phyloP scores from a whole-genome alignment of 2,113 vertebrate species.

The Herpetotheres cachinnans region DNA sequence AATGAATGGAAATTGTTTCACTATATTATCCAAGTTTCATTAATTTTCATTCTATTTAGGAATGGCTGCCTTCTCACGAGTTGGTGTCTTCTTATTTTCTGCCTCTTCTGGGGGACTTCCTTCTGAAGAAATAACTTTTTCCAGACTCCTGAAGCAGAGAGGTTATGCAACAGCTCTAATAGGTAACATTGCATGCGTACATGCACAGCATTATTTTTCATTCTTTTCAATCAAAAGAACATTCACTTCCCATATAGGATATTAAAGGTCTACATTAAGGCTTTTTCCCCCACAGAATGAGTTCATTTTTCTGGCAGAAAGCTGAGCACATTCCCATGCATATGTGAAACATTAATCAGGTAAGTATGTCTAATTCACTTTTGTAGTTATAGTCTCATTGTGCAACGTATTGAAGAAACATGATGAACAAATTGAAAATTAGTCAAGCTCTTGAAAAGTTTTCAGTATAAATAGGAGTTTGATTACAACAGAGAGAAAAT shows the following conservation, averaged over 20 bases:
- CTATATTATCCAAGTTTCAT: neutral
- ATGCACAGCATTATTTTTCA: neutral
- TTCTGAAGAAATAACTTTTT: slow-evolving; percentile 81
- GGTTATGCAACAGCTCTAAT: slow-evolving; percentile 84
- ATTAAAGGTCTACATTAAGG: neutral
- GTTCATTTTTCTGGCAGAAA: neutral
- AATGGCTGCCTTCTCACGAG: slow-evolving; percentile 51
- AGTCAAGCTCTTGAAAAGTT: neutral
- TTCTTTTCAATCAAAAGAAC: neutral
- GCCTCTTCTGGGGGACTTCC: slow-evolving; percentile 86
- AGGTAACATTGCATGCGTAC: slow-evolving; percentile 48
- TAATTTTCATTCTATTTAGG: slow-evolving; percentile 54
- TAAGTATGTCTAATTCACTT: neutral
- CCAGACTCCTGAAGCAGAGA: slow-evolving; percentile 74
- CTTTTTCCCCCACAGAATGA: neutral
- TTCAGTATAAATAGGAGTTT: neutral
- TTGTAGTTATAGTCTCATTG: neutral
- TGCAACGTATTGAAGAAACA: neutral
- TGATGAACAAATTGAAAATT: neutral
- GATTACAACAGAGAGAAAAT: neutral
- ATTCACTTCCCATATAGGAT: neutral
- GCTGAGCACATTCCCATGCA: neutral
- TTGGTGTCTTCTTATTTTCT: slow-evolving; percentile 75
- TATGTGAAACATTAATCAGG: neutral
- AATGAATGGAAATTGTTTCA: neutral